Percentiles rank a stretch among this genome's conserved stretches.
Evolutionary conservation across 2,888 invertebrate species (phyloP).

Genomic region (Epinotia brunnichana): DNA sequence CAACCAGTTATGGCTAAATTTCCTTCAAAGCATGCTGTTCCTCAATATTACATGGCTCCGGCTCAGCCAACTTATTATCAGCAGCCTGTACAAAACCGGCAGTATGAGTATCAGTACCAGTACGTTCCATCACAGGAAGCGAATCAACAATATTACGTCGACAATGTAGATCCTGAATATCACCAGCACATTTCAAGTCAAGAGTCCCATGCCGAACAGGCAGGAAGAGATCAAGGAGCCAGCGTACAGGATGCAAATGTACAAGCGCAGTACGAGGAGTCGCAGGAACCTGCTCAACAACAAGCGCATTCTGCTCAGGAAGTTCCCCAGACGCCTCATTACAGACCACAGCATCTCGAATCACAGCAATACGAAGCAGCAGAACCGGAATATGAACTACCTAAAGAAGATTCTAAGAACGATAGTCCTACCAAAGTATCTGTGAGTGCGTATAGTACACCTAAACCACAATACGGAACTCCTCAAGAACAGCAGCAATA

Average conservation of each 20-base stretch:
- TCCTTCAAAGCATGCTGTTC: conserved; percentile 66
- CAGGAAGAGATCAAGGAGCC: conserved; percentile 48
- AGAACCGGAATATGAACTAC: conserved; percentile 52
- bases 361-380: conserved; percentile 42
- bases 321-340: conserved; percentile 51
- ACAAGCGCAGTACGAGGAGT: conserved; percentile 57
- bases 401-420: conserved; percentile 46
- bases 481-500: conserved; percentile 54
- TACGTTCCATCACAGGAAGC: conserved; percentile 62
- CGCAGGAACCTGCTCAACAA: conserved; percentile 48
- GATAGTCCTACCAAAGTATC: conserved; percentile 31
- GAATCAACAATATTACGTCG: conserved; percentile 65
- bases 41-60: conserved; percentile 62
- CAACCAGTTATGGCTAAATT: conserved; percentile 80
- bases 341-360: conserved; percentile 51
- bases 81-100: conserved; percentile 64
- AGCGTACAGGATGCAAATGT: conserved; percentile 46
- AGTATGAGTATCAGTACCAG: conserved; percentile 70
- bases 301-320: conserved; percentile 51
- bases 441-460: conserved; percentile 25
- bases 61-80: conserved; percentile 67
- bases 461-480: conserved; percentile 44
- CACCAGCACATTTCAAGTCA: conserved; percentile 56
- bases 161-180: conserved; percentile 65
- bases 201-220: conserved; percentile 53